Conservation (phyloP, 1,140 invertebrate genomes). For the Neelides sp. region DNA sequence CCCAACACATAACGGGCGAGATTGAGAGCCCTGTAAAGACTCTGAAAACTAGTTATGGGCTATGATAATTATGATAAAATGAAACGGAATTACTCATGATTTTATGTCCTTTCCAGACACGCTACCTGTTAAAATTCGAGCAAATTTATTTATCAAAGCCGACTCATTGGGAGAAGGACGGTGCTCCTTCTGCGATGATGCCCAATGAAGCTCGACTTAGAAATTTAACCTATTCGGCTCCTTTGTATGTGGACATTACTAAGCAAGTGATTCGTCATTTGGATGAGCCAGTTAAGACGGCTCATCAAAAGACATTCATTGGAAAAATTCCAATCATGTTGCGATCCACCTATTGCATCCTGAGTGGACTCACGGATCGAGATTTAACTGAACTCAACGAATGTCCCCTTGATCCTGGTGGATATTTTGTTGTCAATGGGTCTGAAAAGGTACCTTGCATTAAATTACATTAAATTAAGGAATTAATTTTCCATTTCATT, state of each 20-base stretch:
- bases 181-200: slow-evolving; percentile 96
- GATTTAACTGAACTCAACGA: slow-evolving; percentile 98
- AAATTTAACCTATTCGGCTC: slow-evolving; percentile 88
- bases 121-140: slow-evolving; percentile 90
- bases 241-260: slow-evolving; percentile 94
- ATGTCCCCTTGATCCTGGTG: slow-evolving; percentile 94
- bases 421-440: slow-evolving; percentile 92
- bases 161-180: slow-evolving; percentile 99
- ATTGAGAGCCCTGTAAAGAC: slow-evolving; percentile 68
- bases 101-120: slow-evolving; percentile 45
- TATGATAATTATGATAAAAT: neutral
- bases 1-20: slow-evolving; percentile 83
- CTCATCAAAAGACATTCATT: slow-evolving; percentile 96
- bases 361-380: slow-evolving; percentile 87
- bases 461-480: neutral
- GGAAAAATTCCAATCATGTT: slow-evolving; percentile 99
- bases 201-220: slow-evolving; percentile 88
- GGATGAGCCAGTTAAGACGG: slow-evolving; percentile 80
- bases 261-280: slow-evolving; percentile 87
- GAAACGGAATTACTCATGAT: neutral
- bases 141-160: slow-evolving; percentile 98
- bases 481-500: neutral
- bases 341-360: slow-evolving; percentile 86
- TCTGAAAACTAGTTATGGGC: neutral
- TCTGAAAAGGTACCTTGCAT: slow-evolving; percentile 66